Conservation (phyloP, 2,113 vertebrate species). For the Podarcis cretensis region DNA sequence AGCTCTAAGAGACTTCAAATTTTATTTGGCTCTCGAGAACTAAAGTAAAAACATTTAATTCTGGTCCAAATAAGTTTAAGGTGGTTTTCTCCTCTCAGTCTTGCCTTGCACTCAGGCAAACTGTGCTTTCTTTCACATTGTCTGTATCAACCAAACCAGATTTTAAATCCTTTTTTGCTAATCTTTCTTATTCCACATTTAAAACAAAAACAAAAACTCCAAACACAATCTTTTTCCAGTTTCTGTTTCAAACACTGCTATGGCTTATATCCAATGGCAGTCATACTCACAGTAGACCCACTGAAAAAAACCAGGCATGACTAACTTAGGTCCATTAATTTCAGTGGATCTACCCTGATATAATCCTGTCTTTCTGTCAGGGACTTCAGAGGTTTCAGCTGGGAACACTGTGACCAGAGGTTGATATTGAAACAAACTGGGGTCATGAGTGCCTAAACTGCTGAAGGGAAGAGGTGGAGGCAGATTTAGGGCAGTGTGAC, state of each 20-base stretch:
- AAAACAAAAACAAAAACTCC: not conserved
- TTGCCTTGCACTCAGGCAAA: accelerated
- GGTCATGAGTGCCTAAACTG: not conserved
- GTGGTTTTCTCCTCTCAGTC: not conserved
- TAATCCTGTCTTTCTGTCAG: not conserved
- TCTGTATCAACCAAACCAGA: not conserved
- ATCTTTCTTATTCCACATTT: not conserved
- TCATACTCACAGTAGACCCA: too few relatives aligned
- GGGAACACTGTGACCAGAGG: not conserved
- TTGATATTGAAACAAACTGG: not conserved
- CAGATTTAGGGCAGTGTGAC: too few relatives aligned
- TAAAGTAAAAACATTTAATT: not conserved
- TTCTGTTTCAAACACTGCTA: accelerated
- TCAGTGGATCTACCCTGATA: too few relatives aligned
- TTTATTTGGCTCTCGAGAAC: not conserved
- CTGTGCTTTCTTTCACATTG: not conserved
- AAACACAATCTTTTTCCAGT: not conserved
- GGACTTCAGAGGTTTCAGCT: not conserved
- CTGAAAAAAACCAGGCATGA: too few relatives aligned
- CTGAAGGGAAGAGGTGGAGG: too few relatives aligned
- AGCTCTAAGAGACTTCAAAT: not conserved
- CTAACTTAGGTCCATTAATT: too few relatives aligned
- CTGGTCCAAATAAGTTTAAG: not conserved
- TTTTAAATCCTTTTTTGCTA: not conserved
- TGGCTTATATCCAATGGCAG: too few relatives aligned